Base-by-base conservation (phyloP, 2,888 invertebrate genomes). In the Drosophila anceps region DNA sequence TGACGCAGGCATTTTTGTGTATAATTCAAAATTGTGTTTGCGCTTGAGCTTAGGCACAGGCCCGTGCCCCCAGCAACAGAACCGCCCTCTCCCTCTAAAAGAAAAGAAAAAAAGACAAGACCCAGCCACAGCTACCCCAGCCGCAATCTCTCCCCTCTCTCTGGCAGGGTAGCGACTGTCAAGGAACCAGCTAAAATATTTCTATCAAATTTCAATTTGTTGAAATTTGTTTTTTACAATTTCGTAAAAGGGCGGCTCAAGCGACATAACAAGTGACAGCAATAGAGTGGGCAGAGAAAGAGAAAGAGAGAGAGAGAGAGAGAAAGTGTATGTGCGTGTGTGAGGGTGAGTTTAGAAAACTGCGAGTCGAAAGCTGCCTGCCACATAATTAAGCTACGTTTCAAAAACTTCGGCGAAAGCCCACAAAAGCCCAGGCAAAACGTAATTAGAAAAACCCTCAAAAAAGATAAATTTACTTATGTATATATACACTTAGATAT, bases 151-250 rank as follows among this genome's bases (percentile, higher is more conserved):
- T 1, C 5, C 18, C 35, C 13, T 24, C 24, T n/a, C 20, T 4
- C n/a, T 18, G 12, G 4, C 57, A n/a, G 57, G 24, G 33, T n/a
- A 46, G 46, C 15, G 41, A 43, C 55, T 64, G 50, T 35, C 61
- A 50, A 43, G 60, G 53, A 59, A 73, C 46, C 79, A 69, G 76
- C 79, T 68, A 79, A 75, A 72, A 82, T 81, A 85, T 87, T 84
- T 87, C 85, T 84, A 84, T 87, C 83, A 84, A 84, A 88, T 88
- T 84, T 87, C 88, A 84, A 87, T 84, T 87, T 84, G 88, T 73
- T 87, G 69, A 84, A 82, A 71, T 78, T 85, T 84, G 73, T 79
- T 79, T 79, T 76, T 79, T 76, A 79, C 76, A 76, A 76, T 73
- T 79, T 76, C 37, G 35, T 50, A 31, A 74, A 66, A 63, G 63